Evolutionary conservation across 2,888 invertebrate species (phyloP).

Genomic region (Baronia brevicornis): DNA sequence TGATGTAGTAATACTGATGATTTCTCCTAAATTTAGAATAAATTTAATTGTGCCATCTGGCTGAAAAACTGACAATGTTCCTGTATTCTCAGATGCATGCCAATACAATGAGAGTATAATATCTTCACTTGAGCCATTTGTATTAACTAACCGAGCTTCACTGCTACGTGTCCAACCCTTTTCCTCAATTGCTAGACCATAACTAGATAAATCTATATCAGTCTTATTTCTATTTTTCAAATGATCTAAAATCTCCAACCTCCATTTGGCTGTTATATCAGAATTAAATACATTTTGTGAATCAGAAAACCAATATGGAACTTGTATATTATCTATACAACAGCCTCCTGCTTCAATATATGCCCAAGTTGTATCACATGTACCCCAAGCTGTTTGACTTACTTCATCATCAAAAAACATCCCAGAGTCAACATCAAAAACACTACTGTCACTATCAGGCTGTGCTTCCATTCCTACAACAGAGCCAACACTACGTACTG

Average conservation of each 20-base stretch:
- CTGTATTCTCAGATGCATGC: slow-evolving; percentile 83
- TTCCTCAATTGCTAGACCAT: slow-evolving; percentile 87
- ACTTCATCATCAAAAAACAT: slow-evolving; percentile 88
- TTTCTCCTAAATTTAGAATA: slow-evolving; percentile 82
- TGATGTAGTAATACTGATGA: slow-evolving; percentile 84
- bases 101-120: slow-evolving; percentile 88
- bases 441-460: slow-evolving; percentile 87
- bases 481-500: slow-evolving; percentile 90
- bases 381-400: slow-evolving; percentile 84
- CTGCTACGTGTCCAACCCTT: slow-evolving; percentile 91
- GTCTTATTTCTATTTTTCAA: slow-evolving; percentile 76
- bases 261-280: slow-evolving; percentile 84
- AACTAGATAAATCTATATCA: slow-evolving; percentile 73
- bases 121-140: slow-evolving; percentile 78
- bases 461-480: slow-evolving; percentile 90
- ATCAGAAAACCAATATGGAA: slow-evolving; percentile 87
- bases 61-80: slow-evolving; percentile 84
- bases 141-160: slow-evolving; percentile 81
- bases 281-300: slow-evolving; percentile 74
- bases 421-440: slow-evolving; percentile 87
- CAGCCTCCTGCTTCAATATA: slow-evolving; percentile 89
- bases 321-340: slow-evolving; percentile 80
- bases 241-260: slow-evolving; percentile 81
- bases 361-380: slow-evolving; percentile 87
- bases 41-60: slow-evolving; percentile 87